Base-by-base conservation (phyloP, 2,797 vertebrate species). In the Peromyscus aztecus region DNA sequence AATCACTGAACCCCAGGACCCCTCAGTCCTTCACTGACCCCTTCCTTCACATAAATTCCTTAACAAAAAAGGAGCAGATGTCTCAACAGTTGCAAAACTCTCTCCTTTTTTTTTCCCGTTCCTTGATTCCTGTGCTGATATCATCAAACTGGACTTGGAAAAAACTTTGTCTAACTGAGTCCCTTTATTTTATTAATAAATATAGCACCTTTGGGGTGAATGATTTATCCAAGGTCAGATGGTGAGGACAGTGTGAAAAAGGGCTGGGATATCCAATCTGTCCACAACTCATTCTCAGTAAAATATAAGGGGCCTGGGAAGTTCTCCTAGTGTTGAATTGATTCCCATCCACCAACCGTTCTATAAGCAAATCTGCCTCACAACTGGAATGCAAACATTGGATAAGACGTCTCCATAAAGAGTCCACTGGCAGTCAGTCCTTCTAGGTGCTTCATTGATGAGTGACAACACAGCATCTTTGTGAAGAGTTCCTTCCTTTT, bases 21-120 rank as follows among this genome's bases (percentile, higher is more conserved):
- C 98, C 98, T 0, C 94, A 98, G 90, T 99, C 99, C 96, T 99
- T 97, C 73, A 99, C 98, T 0, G 99, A 99, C 98, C 98, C 98
- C 91, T 99, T 99, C 95, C 65, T 34, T 31, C 65, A 67, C 31
- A 34, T 65, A 31, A 65, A 65, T 29, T 31, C 27, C 1, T 63
- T 31, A 13, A 65, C 6, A 4, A 34, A 67, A 67, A 11, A 63
- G 40, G 63, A 85, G 63, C 34, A 84, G 46, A 67, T 49, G 57
- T 69, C 11, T 19, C 46, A 24, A 6, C 69, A 73, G 6, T 19
- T 17, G 4, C 9, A 40, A 19, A 23, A 0, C 2, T 21, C 52
- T 16, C 14, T 55, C 14, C 3, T 52, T 52, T 52, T 52, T 52
- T 52, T 52, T 52, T 52, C n/a, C 13, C 40, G 40, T 19, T 73